Conservation (phyloP, 2,888 invertebrate species). For the Carterocephalus palaemon region DNA sequence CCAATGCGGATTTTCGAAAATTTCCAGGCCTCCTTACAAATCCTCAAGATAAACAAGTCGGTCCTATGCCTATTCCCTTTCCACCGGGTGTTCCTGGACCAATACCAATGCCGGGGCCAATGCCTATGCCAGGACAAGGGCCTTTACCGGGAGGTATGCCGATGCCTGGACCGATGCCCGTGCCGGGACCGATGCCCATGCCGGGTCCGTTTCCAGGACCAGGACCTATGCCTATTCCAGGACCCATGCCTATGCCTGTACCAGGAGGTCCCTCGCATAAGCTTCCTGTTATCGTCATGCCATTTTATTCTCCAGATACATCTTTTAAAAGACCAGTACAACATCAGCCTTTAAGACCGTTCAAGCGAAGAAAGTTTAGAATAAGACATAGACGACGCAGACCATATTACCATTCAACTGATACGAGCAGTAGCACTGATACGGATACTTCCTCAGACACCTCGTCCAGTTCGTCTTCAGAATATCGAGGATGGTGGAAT, state of each 20-base stretch:
- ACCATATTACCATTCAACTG: slow-evolving; percentile 27
- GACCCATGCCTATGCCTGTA: slow-evolving; percentile 31
- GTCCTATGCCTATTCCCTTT: slow-evolving; percentile 38
- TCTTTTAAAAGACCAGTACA: slow-evolving; percentile 39
- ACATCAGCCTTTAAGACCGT: slow-evolving; percentile 15
- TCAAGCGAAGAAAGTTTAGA: slow-evolving; percentile 30
- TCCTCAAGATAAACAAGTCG: slow-evolving; percentile 36
- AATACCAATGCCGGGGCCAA: slow-evolving; percentile 28
- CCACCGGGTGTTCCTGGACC: slow-evolving; percentile 37
- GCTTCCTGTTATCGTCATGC: slow-evolving; percentile 70
- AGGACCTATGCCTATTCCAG: slow-evolving; percentile 31
- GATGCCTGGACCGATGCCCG: slow-evolving; percentile 35
- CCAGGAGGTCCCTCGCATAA: slow-evolving; percentile 49
- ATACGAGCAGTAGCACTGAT: slow-evolving; percentile 36
- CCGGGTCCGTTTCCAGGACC: slow-evolving; percentile 30
- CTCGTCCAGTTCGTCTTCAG: slow-evolving; percentile 38
- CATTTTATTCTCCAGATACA: slow-evolving; percentile 63
- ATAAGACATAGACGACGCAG: slow-evolving; percentile 26
- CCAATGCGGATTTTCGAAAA: slow-evolving; percentile 32
- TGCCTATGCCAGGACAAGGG: slow-evolving; percentile 26
- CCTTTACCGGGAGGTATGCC: slow-evolving; percentile 24
- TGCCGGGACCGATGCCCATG: slow-evolving; percentile 34
- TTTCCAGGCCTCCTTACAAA: slow-evolving; percentile 32
- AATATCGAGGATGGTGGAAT: slow-evolving; percentile 44
- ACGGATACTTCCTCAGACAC: slow-evolving; percentile 40